Evolutionary conservation across 64 coral and sea anemone species (phyloP).

Genomic region (Actinia tenebrosa): DNA sequence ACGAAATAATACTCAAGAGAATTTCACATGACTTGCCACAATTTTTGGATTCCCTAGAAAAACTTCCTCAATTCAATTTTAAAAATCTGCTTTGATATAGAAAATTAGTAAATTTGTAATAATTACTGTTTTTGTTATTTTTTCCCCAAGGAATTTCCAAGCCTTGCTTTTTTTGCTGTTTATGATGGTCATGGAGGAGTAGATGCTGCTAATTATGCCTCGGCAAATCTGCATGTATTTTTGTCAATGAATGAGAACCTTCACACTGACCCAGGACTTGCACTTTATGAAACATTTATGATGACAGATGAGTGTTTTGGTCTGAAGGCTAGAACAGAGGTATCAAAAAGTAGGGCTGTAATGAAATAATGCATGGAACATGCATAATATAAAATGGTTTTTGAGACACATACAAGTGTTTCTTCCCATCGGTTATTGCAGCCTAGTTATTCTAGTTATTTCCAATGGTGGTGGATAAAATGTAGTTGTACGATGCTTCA

Average conservation of each 20-base stretch:
- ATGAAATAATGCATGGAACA: no score
- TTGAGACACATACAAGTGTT: no score
- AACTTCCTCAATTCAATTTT: background rate
- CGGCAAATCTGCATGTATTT: slow-evolving; percentile 69
- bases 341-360: background rate
- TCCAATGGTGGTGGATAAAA: no score
- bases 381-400: no score
- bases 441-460: no score
- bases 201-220: slow-evolving; percentile 75
- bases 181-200: slow-evolving; percentile 97
- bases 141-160: slow-evolving; percentile 62
- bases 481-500: no score
- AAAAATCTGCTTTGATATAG: background rate
- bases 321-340: slow-evolving; percentile 82
- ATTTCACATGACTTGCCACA: no score
- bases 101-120: no score
- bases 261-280: slow-evolving; percentile 38
- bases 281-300: slow-evolving; percentile 75
- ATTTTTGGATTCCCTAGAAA: no score
- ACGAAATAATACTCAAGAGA: no score
- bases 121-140: background rate
- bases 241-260: slow-evolving; percentile 62
- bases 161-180: slow-evolving; percentile 92
- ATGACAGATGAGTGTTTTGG: slow-evolving; percentile 83
- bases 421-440: no score